Base-by-base conservation (phyloP, 2,888 invertebrate genomes). In the Odontocolon sp. region DNA sequence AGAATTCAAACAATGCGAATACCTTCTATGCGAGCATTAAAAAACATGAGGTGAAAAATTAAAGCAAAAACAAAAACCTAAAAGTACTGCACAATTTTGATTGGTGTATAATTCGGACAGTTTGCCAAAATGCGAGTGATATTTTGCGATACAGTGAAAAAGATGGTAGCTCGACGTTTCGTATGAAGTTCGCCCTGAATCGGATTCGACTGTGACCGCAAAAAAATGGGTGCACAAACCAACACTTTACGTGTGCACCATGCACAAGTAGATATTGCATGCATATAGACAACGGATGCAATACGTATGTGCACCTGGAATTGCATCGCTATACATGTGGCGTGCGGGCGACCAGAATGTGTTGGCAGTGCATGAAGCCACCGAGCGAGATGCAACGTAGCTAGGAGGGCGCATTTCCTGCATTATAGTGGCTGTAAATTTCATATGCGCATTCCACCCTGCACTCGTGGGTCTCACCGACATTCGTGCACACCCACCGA, bases 381-480 rank as follows among this genome's bases (percentile, higher is more conserved):
- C n/a, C n/a, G n/a, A 77, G 64, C 42, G 66, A 61, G n/a, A n/a
- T n/a, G n/a, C n/a, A n/a, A 59, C 28, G 52, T 71, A 57, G 78
- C 71, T 68, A 67, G 78, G 45, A 54, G 75, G 80, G 80, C 68
- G 83, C 80, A 75, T 82, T 85, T 86, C 83, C 81, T 80, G 82
- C 80, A 82, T 82, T 84, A 82, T 82, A 83, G 83, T 75, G 81
- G 85, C 81, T 83, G 86, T 86, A 86, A 86, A 86, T 86, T 86
- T 86, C 85, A 85, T 86, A 86, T 82, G 85, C 83, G 83, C 83
- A 84, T 86, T 85, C 83, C 74, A 68, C 77, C 69, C 56, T 63
- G 26, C 68, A 64, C 75, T 72, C 70, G 71, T 56, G 33, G 18
- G 40, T 33, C 18, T 50, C 57, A 77, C 78, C 78, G 78, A 76